Evolutionary conservation across 2,888 invertebrate species (phyloP), one percentile per base, ranked within the genome.

Genomic region (Eilema depressum): DNA sequence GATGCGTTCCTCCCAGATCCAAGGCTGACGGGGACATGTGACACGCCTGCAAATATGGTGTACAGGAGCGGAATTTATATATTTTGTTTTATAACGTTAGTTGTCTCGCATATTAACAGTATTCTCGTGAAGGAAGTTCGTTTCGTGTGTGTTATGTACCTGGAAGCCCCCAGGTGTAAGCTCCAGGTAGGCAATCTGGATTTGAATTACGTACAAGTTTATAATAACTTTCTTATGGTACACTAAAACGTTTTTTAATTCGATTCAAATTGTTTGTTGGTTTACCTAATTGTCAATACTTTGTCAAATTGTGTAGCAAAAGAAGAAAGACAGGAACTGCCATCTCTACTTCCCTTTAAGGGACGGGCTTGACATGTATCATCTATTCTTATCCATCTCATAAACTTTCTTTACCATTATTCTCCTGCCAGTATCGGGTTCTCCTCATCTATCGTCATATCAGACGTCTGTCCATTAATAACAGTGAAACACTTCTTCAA

Each of bases 1-100:
- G 87, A 88, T 86, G 84, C 81, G 79, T 68, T 73, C 74, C 81
- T 79, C 71, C 70, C 65, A 74, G 77, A 72, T 70, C 79, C 78
- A 73, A 76, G 70, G 73, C 75, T 70, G 74, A 74, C 81, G 69
- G 75, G 70, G 73, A 78, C 67, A 77, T 75, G 73, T 57, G 26
- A 37, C 37, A 66, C 33, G 41, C 62, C 37, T 66, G 57, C 23
- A 30, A 61, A 61, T 61, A 53, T 61, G 20, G 28, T 30, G 61
- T 61, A 59, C 26, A 28, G 26, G 26, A 59, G 28, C 2, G 20
- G 10, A 53, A 26, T 59, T 26, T 14, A 26, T 26, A 17, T 59
- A 17, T 26, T 57, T 14, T 25, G 11, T 57, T 12, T 3, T 25
- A n/a, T 1, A 2, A 20, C 12, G 17, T 41, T 41, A 41, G 41